A percentile compares a stretch with the other conserved stretches of the same genome.
Conservation (phyloP, 2,797 vertebrate species). For the Mastacembelus armatus region DNA sequence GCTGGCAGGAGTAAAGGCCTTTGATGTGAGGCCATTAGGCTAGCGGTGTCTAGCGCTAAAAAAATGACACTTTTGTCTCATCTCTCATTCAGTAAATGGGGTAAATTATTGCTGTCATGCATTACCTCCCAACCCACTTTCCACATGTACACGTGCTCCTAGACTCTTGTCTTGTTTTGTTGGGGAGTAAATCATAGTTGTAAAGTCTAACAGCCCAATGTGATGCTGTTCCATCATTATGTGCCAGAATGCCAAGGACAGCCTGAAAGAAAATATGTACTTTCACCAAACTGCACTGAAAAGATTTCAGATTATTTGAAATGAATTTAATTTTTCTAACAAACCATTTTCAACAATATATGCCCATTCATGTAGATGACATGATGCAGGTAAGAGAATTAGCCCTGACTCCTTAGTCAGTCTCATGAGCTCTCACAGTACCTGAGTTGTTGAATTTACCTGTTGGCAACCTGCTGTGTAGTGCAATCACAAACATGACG, state of each 20-base stretch:
- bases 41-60: constrained; percentile 41
- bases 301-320: constrained; percentile 8
- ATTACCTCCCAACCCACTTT: constrained; percentile 44
- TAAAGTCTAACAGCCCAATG: constrained; percentile 23
- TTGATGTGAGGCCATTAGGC: constrained; percentile 45
- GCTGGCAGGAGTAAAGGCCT: constrained; percentile 33
- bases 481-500: not conserved
- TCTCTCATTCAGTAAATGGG: constrained; percentile 70
- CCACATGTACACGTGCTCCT: constrained; percentile 5
- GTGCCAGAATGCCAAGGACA: constrained; percentile 41
- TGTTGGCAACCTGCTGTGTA: not conserved
- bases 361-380: not conserved
- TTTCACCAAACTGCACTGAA: constrained; percentile 8
- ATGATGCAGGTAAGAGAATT: constrained; percentile 3
- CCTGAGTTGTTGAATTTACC: not conserved
- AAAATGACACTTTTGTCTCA: constrained; percentile 51
- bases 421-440: not conserved
- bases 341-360: not conserved
- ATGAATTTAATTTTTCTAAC: not conserved
- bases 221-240: constrained; percentile 29
- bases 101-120: constrained; percentile 70
- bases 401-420: not conserved
- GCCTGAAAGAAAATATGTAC: not conserved
- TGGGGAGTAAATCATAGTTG: constrained; percentile 56
- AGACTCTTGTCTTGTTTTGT: too few relatives aligned